Conservation (phyloP, 53 echinoderm and acorn worm genomes). For the Actinopyga echinites region DNA sequence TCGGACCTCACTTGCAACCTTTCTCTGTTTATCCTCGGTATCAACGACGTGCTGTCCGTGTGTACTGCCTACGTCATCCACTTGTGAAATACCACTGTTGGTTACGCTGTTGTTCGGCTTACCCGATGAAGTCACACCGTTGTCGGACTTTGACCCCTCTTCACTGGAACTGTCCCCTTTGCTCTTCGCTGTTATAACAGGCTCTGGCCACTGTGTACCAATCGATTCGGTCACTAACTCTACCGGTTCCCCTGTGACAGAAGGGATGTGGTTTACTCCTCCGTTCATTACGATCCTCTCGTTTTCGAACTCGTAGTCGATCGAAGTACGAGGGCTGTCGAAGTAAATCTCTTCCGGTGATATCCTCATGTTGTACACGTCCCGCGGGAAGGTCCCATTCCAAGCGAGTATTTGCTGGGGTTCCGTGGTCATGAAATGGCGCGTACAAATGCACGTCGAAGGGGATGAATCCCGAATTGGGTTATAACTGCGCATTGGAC, state of each 20-base stretch:
- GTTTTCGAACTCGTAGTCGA: conserved; percentile 79
- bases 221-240: conserved; percentile 73
- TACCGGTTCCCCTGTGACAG: conserved; percentile 63
- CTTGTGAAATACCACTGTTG: conserved; percentile 22
- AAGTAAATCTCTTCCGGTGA: conserved; percentile 73
- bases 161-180: conserved; percentile 35
- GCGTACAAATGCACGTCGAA: conserved; percentile 65
- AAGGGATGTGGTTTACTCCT: conserved; percentile 49
- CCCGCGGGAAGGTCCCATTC: conserved; percentile 96
- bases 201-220: conserved; percentile 95
- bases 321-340: conserved; percentile 86
- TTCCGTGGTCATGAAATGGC: conserved; percentile 67
- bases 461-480: conserved; percentile 74
- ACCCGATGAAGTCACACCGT: conserved; percentile 9
- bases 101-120: conserved; percentile 1
- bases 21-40: conserved; percentile 26
- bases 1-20: not conserved
- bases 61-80: conserved; percentile 28
- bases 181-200: conserved; percentile 69
- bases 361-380: conserved; percentile 79
- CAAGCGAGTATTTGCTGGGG: conserved; percentile 88
- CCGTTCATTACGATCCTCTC: conserved; percentile 53
- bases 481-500: conserved; percentile 77
- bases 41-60: conserved; percentile 25
- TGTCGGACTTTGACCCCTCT: conserved; percentile 33